Percentiles rank a stretch among this genome's conserved stretches.
These are phyloP conservation scores for Catamblyrhynchus diadema DNA, from an alignment of 2,797 vertebrate genomes.

Conservation along the genomic window DNA sequence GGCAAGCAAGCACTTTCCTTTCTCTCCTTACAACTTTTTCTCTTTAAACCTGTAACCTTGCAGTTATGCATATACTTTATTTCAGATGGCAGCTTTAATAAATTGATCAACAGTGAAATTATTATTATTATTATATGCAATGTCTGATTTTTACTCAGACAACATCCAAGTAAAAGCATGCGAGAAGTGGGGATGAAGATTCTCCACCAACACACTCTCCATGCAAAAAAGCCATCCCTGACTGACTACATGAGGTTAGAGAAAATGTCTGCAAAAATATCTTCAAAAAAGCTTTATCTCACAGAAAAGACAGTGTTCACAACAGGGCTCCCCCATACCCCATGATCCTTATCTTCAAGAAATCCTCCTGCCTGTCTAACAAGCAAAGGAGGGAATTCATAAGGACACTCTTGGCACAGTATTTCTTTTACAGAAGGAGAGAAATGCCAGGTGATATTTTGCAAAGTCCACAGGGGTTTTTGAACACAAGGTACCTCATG, in stretches of 20 bases:
- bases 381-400: neutral
- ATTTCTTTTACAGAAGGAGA: neutral
- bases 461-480: neutral
- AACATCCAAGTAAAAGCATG: neutral
- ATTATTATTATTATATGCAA: neutral
- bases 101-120: neutral
- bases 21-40: neutral
- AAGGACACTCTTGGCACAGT: neutral
- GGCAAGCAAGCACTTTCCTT: neutral
- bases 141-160: neutral
- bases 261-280: neutral
- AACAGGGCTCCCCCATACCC: neutral
- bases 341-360: neutral
- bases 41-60: neutral
- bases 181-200: neutral
- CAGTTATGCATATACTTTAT: neutral
- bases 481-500: neutral
- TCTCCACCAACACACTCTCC: neutral
- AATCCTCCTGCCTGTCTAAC: neutral
- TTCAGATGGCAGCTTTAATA: neutral
- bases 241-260: neutral
- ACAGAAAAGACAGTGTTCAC: neutral
- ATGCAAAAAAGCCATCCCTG: neutral
- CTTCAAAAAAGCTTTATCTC: neutral
- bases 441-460: neutral